phyloP scores from a whole-genome alignment of 2,888 invertebrate genomes.

The Tubulanus polymorphus region DNA sequence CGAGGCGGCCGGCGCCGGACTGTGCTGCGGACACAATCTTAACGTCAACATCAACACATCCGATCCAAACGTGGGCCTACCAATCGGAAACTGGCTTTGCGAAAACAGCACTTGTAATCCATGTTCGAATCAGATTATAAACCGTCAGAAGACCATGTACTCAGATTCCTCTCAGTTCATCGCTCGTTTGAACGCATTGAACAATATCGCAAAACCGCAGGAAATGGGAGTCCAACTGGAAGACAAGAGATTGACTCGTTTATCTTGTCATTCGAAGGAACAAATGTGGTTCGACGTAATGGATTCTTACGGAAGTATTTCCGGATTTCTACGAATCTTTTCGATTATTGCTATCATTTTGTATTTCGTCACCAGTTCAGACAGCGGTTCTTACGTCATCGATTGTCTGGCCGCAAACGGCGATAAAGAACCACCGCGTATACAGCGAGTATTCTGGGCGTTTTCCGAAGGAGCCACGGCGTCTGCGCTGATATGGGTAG shows the following conservation, averaged over 20 bases:
- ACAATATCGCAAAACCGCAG: no score
- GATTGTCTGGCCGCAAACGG: not conserved
- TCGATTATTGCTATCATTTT: slow-evolving; percentile 3
- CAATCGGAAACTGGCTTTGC: no score
- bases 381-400: slow-evolving; percentile 3
- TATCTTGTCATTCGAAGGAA: not conserved
- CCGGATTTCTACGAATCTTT: not conserved
- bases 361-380: slow-evolving; percentile 5
- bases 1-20: not conserved
- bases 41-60: no score
- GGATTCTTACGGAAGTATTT: not conserved
- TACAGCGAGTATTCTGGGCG: slow-evolving; percentile 4
- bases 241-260: not conserved
- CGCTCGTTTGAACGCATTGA: no score
- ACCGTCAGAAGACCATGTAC: no score
- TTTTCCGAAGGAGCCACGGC: slow-evolving; percentile 2
- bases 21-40: not conserved
- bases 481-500: not conserved
- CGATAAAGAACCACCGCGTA: not conserved
- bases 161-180: no score
- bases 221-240: no score
- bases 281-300: slow-evolving; percentile 6
- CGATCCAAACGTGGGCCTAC: no score
- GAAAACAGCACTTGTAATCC: no score
- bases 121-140: no score